Evolutionary conservation across 2,797 vertebrate species (phyloP), one percentile per base, ranked within the genome.

Genomic region (Euphonia xanthogaster): DNA sequence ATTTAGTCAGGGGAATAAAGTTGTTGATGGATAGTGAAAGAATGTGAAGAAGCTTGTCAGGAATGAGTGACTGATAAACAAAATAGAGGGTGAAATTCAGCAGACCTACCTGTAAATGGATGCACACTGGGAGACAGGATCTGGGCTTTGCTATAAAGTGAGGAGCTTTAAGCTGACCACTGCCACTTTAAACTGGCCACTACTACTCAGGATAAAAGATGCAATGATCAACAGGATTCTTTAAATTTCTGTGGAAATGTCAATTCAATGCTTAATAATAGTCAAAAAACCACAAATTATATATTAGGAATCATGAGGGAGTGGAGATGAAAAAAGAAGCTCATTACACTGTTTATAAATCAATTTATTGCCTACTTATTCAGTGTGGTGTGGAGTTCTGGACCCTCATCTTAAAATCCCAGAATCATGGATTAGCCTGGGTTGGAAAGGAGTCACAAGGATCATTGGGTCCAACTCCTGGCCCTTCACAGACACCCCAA

Each of bases 61-160:
- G 78, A 61, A 45, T 77, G 91, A 93, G 50, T 84, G 89, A 63
- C 1, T 54, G 78, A 60, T 91, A 81, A 79, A 14, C 71, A 93
- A 70, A 93, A 57, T 1, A 53, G 37, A 73, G 37, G 67, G 44
- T 93, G 93, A 93, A 87, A 85, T 89, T 91, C 58, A 89, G n/a
- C 84, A 94, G 89, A 75, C 10, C 5, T 33, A 61, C 15, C 54
- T 72, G 51, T 50, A 86, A 91, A 68, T 40, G 68, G 78, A 39
- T 33, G 70, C 35, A 31, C n/a, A 4, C 25, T 44, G 53, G 48
- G 40, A 74, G 20, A 22, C 22, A 35, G 35, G 58, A 51, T 60
- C 44, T 28, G 17, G 28, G 48, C 31, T 66, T 90, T 37, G 20
- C 6, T 24, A 2, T 4, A 17, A 42, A n/a, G 27, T 20, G 48